A percentile compares a stretch with the other conserved stretches of the same genome.
Evolutionary conservation across 1,140 invertebrate genomes (phyloP).

Genomic region (Luehdorfia chinensis): DNA sequence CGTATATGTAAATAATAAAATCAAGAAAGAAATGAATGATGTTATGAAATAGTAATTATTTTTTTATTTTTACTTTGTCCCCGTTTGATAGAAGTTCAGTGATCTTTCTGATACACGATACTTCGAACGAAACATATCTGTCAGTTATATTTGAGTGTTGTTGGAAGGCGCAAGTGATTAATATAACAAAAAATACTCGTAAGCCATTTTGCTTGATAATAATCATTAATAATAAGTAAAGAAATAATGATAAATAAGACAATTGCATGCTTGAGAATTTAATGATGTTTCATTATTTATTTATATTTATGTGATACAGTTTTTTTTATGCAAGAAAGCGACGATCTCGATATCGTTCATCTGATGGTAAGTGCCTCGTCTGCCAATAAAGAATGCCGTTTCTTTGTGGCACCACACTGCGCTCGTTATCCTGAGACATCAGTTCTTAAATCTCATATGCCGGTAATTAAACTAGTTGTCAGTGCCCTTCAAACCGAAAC

Average conservation of each 20-base stretch:
- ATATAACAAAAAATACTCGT: no score
- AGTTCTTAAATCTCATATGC: no score
- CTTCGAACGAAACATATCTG: neutral
- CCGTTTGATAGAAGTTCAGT: conserved; percentile 10
- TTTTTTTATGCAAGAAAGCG: neutral
- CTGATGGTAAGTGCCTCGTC: no score
- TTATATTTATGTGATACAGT: neutral
- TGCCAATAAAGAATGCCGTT: no score
- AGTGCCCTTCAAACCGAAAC: no score
- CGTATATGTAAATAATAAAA: neutral
- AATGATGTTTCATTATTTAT: neutral
- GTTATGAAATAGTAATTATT: neutral
- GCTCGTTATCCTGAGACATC: no score
- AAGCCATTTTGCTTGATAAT: neutral
- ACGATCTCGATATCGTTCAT: neutral
- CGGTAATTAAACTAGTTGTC: no score
- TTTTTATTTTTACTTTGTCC: no score
- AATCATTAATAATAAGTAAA: neutral
- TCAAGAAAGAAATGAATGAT: neutral
- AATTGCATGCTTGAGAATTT: neutral
- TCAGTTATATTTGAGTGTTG: neutral
- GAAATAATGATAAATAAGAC: neutral
- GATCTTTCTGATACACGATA: neutral
- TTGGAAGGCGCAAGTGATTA: neutral
- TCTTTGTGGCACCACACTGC: no score